Percentiles rank a stretch among this genome's conserved stretches.
phyloP scores from a whole-genome alignment of 2,113 vertebrate species.

The Nerophis ophidion region DNA sequence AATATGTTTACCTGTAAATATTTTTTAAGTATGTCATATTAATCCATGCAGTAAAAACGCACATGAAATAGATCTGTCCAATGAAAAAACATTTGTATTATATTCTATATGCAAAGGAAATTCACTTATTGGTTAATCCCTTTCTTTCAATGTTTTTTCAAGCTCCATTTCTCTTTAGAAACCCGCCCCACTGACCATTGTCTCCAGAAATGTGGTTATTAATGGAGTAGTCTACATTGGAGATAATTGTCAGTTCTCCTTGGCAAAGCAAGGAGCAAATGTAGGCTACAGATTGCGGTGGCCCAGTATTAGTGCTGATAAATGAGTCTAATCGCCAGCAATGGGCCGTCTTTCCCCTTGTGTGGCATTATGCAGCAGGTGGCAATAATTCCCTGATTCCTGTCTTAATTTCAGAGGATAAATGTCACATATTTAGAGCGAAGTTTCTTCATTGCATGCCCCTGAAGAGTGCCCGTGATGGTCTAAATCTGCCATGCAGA shows the following conservation, averaged over 20 bases:
- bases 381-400: not conserved
- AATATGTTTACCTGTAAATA: no score
- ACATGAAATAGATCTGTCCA: no score
- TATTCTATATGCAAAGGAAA: no score
- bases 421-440: not conserved
- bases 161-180: not conserved
- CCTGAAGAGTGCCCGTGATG: not conserved
- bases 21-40: no score
- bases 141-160: no score
- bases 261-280: conserved; percentile 6
- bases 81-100: no score
- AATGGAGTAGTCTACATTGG: not conserved
- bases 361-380: conserved; percentile 4
- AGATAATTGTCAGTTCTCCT: not conserved
- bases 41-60: no score
- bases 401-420: not conserved
- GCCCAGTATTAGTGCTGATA: not conserved
- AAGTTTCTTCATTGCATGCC: not conserved
- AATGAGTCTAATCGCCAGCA: conserved; percentile 1
- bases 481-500: not conserved
- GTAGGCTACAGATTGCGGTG: not conserved
- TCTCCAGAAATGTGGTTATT: not conserved
- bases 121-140: no score
- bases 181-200: not conserved
- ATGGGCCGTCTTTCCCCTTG: not conserved